These are phyloP conservation scores for Theristicus caerulescens DNA, from an alignment of 2,113 vertebrate genomes.

Conservation along the genomic window DNA sequence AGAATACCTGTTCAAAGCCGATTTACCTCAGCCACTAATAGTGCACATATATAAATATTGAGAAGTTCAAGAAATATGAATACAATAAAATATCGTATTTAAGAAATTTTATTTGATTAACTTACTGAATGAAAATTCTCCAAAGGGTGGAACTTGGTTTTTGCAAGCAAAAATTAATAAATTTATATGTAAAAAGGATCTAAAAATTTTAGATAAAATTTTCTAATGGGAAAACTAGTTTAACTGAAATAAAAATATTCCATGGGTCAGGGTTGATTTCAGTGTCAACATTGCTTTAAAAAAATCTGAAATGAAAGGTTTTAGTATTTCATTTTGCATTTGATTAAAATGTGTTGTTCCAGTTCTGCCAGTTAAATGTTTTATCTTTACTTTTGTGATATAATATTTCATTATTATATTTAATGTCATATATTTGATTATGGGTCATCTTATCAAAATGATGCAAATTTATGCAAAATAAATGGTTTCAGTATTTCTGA, in stretches of 20 bases:
- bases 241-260: not conserved
- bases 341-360: not conserved
- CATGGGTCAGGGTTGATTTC: not conserved
- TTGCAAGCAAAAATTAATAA: not conserved
- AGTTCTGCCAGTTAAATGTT: not conserved
- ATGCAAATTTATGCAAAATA: not conserved
- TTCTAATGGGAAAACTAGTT: not conserved
- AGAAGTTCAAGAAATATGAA: not conserved
- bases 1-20: not conserved
- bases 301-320: not conserved
- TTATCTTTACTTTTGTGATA: not conserved
- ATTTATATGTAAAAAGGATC: not conserved
- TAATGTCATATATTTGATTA: not conserved
- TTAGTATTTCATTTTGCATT: not conserved
- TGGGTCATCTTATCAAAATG: not conserved
- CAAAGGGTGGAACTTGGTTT: not conserved
- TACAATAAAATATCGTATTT: not conserved
- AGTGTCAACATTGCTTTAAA: not conserved
- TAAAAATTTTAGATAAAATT: not conserved
- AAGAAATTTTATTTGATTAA: not conserved
- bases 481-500: not conserved
- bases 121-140: not conserved
- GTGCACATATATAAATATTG: not conserved
- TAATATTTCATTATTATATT: not conserved
- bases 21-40: not conserved